Conservation (phyloP, 2,113 vertebrate species). For the Sturnus vulgaris region DNA sequence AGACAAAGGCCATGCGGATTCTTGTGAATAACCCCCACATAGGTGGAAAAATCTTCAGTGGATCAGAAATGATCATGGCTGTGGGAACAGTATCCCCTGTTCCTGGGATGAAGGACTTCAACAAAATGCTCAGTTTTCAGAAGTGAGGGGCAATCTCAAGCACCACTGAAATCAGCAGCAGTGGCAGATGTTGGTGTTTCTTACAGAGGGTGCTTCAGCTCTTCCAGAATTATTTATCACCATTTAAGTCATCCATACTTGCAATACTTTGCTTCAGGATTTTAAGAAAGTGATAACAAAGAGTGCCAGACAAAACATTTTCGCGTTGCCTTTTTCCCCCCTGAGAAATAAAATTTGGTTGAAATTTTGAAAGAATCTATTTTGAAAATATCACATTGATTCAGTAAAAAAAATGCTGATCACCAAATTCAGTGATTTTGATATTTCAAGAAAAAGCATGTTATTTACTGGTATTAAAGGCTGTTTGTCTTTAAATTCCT, state of each 20-base stretch:
- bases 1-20: neutral
- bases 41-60: neutral
- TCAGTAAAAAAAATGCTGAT: neutral
- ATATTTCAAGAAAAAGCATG: neutral
- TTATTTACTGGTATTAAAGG: neutral
- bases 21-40: neutral
- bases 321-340: neutral
- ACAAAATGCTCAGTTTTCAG: neutral
- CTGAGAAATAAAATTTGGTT: neutral
- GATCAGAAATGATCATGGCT: neutral
- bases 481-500: neutral
- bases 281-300: neutral
- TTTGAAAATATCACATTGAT: neutral
- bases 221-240: neutral
- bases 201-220: neutral
- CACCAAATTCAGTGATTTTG: neutral
- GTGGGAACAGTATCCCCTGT: accelerated
- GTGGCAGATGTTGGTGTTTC: neutral
- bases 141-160: neutral
- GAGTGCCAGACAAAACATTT: neutral
- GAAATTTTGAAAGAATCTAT: neutral
- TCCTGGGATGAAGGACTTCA: neutral
- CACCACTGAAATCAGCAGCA: neutral
- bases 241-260: neutral
- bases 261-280: neutral